Evolutionary conservation across 2,888 invertebrate species (phyloP).

Genomic region (Amiota minor): DNA sequence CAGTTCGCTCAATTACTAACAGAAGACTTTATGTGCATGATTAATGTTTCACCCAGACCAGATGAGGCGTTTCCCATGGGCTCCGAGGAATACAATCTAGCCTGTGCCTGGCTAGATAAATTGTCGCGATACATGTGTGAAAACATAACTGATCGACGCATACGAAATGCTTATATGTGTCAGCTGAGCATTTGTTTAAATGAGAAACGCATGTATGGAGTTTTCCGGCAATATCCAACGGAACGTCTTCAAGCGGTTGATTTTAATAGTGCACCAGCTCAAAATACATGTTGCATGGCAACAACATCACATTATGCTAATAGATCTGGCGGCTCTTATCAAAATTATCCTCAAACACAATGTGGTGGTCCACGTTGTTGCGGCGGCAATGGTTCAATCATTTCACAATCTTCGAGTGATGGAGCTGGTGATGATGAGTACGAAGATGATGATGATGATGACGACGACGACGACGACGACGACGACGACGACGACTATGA

Average conservation of each 20-base stretch:
- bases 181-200: constrained; percentile 59
- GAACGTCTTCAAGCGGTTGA: constrained; percentile 48
- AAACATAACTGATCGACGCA: constrained; percentile 53
- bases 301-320: not conserved
- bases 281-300: not conserved
- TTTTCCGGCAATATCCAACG: constrained; percentile 55
- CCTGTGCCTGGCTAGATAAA: constrained; percentile 59
- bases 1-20: constrained; percentile 38
- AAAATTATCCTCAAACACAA: not conserved
- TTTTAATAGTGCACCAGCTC: constrained; percentile 38
- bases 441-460: not conserved
- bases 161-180: constrained; percentile 62
- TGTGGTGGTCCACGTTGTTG: not conserved
- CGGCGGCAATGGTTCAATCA: not conserved
- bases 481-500: not conserved
- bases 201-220: constrained; percentile 51
- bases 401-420: not conserved
- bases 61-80: constrained; percentile 47
- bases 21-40: constrained; percentile 57
- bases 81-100: constrained; percentile 47
- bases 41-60: constrained; percentile 52
- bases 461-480: not conserved
- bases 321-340: not conserved
- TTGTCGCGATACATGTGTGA: constrained; percentile 52
- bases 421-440: not conserved